Base-by-base conservation (phyloP, 2,888 invertebrate genomes). In the Poecilus cupreus region DNA sequence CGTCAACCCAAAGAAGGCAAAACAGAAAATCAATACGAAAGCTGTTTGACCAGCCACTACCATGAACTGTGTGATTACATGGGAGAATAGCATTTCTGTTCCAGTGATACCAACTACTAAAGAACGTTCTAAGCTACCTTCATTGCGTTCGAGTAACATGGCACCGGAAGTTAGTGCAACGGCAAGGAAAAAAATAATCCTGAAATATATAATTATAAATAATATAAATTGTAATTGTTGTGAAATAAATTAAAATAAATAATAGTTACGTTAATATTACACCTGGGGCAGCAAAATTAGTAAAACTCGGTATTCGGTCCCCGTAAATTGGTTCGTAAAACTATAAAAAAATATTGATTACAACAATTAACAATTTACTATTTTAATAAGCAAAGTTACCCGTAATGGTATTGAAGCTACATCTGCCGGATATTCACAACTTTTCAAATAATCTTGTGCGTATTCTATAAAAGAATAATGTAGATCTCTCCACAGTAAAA, bases 221-320 rank as follows among this genome's bases (percentile, higher is more conserved):
- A 16, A 26, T 5, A 18, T 60, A 43, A 24, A 16, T n/a, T 81
- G 10, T 32, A 16, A 3, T 37, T 8, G 16, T 39, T 57, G 4
- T n/a, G n/a, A n/a, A n/a, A n/a, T n/a, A n/a, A n/a, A n/a, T n/a
- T n/a, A 26, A 5, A 5, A 26, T 2, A 26, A 26, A 10, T 78
- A 26, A 8, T 72, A 91, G 93, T 93, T 87, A 95, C 95, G 96
- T 96, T 74, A 98, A 89, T 84, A 97, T 95, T 68, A 98, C 93
- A 83, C 98, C 98, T 0, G 98, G 98, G 1, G 97, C 97, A 82
- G 97, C 97, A 87, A 98, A 98, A 87, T 98, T 97, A 0, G 97
- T 97, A 87, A 98, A 97, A 86, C 96, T 96, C 0, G 97, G 96
- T 77, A 93, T 90, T 26, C 89, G 88, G 76, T 93, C 90, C 1